Evolutionary conservation across 2,888 invertebrate species (phyloP), one percentile per base, ranked within the genome.

Genomic region (Morpho deidamia): DNA sequence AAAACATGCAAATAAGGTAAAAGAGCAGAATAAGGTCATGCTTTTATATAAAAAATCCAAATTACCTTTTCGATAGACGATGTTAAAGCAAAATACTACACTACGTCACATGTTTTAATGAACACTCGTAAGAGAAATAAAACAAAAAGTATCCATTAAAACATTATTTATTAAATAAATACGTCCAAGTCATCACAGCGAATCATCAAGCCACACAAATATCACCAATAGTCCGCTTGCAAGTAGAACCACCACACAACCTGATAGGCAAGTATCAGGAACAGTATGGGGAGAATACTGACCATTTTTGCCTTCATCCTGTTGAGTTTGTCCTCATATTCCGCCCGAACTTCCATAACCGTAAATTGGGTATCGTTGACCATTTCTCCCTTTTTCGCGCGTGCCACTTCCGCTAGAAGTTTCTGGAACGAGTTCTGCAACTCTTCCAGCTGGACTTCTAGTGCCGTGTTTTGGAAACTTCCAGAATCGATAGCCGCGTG

Each of bases 291-390:
- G 68, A 79, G 67, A 60, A 83, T 83, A 91, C 92, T 92, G 89
- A 95, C 95, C 95, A 95, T 95, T 91, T 94, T 94, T 48, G 92
- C 90, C 76, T 95, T 96, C 92, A 95, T 94, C 77, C 93, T 92
- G 69, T 94, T 94, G 69, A 96, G 81, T 81, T 95, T 95, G 62
- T 91, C 91, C 68, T 94, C 95, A 71, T 95, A 93, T 69, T 94
- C 94, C 12, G 84, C 86, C 52, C 92, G 87, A 5, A 94, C 84
- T 53, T 93, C 92, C 73, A 87, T 83, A 42, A 92, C 74, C 0
- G 86, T 83, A 44, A 73, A 70, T 53, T 78, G 80, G 7, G 71
- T 57, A 40, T 78, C 81, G 44, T n/a, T n/a, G n/a, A 65, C 71
- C 0, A 78, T 76, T 11, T 81, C 80, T 1, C 73, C 76, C 11